Evolutionary conservation across 2,797 vertebrate genomes (phyloP).

Genomic region (Lagocephalus sceleratus): DNA sequence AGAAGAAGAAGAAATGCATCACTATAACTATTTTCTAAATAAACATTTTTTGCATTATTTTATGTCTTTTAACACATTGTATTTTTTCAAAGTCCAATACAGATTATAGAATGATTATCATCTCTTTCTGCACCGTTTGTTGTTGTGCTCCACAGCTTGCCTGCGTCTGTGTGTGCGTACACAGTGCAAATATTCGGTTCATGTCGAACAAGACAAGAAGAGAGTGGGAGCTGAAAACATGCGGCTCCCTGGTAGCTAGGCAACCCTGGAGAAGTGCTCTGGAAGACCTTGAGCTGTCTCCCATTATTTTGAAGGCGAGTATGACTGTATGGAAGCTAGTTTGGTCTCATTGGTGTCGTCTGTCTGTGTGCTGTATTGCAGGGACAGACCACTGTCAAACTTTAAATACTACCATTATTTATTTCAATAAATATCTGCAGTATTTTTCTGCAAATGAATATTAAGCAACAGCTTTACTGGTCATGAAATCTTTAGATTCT

Average conservation of each 20-base stretch:
- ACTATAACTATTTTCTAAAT: too few species aligned
- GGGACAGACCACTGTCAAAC: conserved; percentile 20
- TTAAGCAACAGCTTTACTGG: too few species aligned
- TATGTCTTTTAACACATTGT: too few species aligned
- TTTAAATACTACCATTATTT: too few species aligned
- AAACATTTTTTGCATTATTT: too few species aligned
- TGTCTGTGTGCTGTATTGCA: conserved; percentile 10
- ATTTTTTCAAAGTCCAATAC: too few species aligned
- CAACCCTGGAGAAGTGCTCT: conserved; percentile 70
- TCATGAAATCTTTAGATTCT: too few species aligned
- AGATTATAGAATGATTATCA: too few species aligned
- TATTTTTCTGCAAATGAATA: too few species aligned
- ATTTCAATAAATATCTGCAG: too few species aligned
- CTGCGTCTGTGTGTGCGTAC: conserved; percentile 11
- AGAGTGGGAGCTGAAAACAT: conserved; percentile 61
- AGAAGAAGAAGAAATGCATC: too few species aligned
- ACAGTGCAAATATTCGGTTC: conserved; percentile 50
- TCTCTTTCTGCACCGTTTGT: conserved; percentile 16
- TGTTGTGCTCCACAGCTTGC: conserved; percentile 47
- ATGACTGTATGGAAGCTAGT: conserved; percentile 39
- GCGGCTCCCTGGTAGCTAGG: conserved; percentile 71
- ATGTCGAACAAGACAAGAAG: conserved; percentile 65
- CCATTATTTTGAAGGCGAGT: conserved; percentile 54
- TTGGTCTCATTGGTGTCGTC: conserved; percentile 16
- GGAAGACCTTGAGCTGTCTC: conserved; percentile 68